Conservation (phyloP, 2,888 invertebrate genomes). For the Encarsia formosa region DNA sequence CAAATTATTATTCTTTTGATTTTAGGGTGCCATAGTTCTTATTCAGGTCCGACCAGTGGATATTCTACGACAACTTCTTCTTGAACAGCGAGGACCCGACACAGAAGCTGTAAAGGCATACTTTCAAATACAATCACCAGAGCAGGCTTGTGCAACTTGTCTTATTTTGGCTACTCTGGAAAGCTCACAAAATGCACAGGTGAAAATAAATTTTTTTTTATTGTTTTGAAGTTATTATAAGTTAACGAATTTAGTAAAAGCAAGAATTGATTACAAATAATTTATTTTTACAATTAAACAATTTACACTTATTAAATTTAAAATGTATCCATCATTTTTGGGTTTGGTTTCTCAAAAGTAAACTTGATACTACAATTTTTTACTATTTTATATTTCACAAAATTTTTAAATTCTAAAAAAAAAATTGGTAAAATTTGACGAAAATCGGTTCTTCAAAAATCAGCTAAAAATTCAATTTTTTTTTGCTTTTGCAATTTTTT, state of each 20-base stretch:
- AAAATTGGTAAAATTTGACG: too few species aligned
- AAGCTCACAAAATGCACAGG: constrained; percentile 60
- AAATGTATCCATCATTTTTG: too few species aligned
- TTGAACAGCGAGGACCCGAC: constrained; percentile 81
- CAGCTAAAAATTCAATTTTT: too few species aligned
- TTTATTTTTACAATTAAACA: too few species aligned
- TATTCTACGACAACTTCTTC: constrained; percentile 74
- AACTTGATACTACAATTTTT: too few species aligned
- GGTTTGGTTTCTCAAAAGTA: too few species aligned
- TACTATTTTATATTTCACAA: too few species aligned
- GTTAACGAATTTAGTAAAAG: not conserved
- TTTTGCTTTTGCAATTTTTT: too few species aligned
- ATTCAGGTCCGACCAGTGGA: constrained; percentile 84
- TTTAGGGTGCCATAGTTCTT: constrained; percentile 74
- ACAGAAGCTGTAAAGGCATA: constrained; percentile 79
- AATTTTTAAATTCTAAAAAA: too few species aligned
- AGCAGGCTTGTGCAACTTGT: constrained; percentile 87
- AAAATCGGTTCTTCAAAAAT: too few species aligned
- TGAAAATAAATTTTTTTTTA: constrained; percentile 39
- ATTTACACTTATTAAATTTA: too few species aligned
- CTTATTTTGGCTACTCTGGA: constrained; percentile 79
- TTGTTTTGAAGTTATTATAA: not conserved
- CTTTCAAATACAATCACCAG: constrained; percentile 76
- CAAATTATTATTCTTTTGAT: constrained; percentile 16
- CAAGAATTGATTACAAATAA: not conserved